Evolutionary conservation across 2,797 vertebrate species (phyloP), one percentile per base, ranked within the genome.

Genomic region (Chrosomus eos): DNA sequence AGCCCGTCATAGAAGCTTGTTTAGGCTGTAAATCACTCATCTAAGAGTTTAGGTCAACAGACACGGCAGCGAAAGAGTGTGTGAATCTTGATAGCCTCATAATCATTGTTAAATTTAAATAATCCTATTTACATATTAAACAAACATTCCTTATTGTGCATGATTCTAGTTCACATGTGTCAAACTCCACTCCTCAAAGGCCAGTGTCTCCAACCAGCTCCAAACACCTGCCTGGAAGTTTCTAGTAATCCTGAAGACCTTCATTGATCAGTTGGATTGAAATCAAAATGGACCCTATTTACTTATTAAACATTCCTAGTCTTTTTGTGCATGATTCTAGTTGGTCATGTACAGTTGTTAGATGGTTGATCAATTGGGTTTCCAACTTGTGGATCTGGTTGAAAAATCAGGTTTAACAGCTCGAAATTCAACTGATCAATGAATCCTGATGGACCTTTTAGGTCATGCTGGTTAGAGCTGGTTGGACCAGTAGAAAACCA

Each of bases 21-120:
- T 88, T 84, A 78, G 18, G 55, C 74, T 58, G 80, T 64, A 79
- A 21, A 75, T 68, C 70, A 70, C 38, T 80, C 62, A 76, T 31
- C 23, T 2, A 19, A 64, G 31, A 19, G 62, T 67, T 67, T 23
- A 66, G 60, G 45, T 81, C 40, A 70, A 53, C 53, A 28, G 45
- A 26, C 26, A 2, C 14, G 43, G 14, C 40, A 38, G 28, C 6
- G 26, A 72, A 31, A 53, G 19, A 45, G 13, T 33, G 31, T 38
- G 28, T 67, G 36, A 79, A 31, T 79, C 4, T 45, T 64, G 40
- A 66, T 64, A 21, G 58, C 60, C 31, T 45, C 18, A 1, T 48
- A 45, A 43, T 62, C 2, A 62, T 19, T 1, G 28, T 43, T 28
- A 31, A 4, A 21, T 79, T 66, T 79, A 77, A 60, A 26, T 1